Base-by-base conservation (phyloP, 2,888 invertebrate species). In the Trachelus troglodyta region DNA sequence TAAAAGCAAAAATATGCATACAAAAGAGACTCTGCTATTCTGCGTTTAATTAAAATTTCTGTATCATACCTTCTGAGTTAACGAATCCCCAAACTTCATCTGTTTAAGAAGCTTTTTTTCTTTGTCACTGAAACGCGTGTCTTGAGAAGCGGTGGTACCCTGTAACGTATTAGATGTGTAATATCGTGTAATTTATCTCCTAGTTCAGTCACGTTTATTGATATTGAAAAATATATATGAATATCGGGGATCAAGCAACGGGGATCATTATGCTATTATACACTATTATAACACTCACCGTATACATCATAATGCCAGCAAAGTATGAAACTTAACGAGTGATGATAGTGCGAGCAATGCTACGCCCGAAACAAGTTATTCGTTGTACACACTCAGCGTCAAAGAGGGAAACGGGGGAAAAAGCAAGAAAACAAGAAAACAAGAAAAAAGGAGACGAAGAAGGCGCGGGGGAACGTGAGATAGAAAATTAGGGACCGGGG, bases 91-190 rank as follows among this genome's bases (percentile, higher is more conserved):
- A 92, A 99, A 99, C 92, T 97, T 98, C 98, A 99, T 98, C 92
- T 98, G 97, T 92, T 99, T 99, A 93, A 99, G 95, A 75, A 99
- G 94, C 92, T 99, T 99, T 93, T 99, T 99, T 93, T 99, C 99
- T 93, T 99, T 99, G 92, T 99, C 99, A 91, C 98, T 97, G 93
- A 99, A 99, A 90, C 99, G 96, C 89, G 98, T 99, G 92, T 99
- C 99, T 93, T 99, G 99, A 92, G 99, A 99, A 80, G 99, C 97
- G 89, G 97, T 98, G 56, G 99, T 99, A 83, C 99, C 99, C 99
- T 99, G 89, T 75, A 92, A 91, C 4, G 6, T 40, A 15, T 6
- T 15, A 40, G 15, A 6, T 40, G 80, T 71, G 75, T 30, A 30
- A 15, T 31, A 73, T 71, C 34, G 71, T 40, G 31, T 69, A 1